Base-by-base conservation (phyloP, 2,797 vertebrate species). In the Hypotaenidia okinawae region DNA sequence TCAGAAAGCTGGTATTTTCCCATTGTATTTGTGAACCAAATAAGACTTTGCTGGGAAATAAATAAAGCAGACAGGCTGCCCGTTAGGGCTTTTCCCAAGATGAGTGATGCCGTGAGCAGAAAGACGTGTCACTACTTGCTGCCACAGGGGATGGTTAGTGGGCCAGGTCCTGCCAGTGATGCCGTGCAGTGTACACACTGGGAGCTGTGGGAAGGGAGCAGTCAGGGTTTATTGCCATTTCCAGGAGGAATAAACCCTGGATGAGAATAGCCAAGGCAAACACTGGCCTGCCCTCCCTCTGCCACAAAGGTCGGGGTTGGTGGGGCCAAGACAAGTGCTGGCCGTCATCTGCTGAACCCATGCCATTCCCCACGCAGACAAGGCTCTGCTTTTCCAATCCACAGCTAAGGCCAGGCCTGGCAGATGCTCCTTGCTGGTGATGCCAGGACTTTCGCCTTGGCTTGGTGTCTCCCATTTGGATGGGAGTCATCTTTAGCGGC, bases 361-460 rank as follows among this genome's bases (percentile, higher is more conserved):
- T 68, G 95, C 95, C 95, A 94, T 72, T 75, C 87, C 82, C 58
- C 77, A 84, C 3, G 10, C 74, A 93, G 81, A 68, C 5, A 2
- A 90, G 54, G 62, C 32, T 84, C 73, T 61, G 58, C 88, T 93
- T 87, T 94, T 90, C 87, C 91, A 94, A 19, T 32, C 72, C 0
- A 1, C 43, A 54, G 85, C 90, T 74, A 30, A 9, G 7, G 93
- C 89, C 89, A 90, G 76, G 75, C 72, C 85, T 89, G 82, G 83
- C 76, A 89, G 61, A 87, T 73, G 68, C 58, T 89, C 28, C 45
- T 51, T 0, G 0, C 4, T 66, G 89, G 87, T 64, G 62, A 92
- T 62, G 90, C 91, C 94, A 96, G 90, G 73, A 81, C 63, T 87
- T 74, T 88, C 30, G 11, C 74, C 57, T 87, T 92, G 88, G 91